phyloP scores from a whole-genome alignment of 2,888 invertebrate genomes.

The Sabatieria punctata region DNA sequence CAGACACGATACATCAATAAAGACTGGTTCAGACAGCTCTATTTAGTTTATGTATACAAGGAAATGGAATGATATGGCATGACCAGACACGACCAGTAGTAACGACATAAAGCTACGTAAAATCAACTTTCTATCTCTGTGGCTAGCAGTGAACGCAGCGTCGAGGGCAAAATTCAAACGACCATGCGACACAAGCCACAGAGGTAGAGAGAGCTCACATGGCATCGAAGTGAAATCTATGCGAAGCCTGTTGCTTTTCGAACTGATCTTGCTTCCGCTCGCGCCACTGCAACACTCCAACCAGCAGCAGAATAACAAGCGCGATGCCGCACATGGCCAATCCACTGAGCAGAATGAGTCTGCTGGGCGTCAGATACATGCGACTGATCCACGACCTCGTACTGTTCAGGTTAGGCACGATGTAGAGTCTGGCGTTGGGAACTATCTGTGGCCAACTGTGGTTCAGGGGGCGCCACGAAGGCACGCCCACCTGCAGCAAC shows the following conservation, averaged over 20 bases:
- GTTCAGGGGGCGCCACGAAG: constrained; percentile 16
- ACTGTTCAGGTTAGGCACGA: constrained; percentile 58
- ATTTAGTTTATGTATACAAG: no score
- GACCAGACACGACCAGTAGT: no score
- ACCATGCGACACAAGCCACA: no score
- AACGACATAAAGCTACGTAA: no score
- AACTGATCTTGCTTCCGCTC: constrained; percentile 23
- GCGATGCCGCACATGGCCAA: constrained; percentile 17
- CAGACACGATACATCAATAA: no score
- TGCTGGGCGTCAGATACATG: constrained; percentile 27
- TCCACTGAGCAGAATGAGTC: constrained; percentile 20
- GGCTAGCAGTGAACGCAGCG: no score
- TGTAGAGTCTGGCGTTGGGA: constrained; percentile 90
- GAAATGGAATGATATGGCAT: no score
- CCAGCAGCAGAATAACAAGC: constrained; percentile 21
- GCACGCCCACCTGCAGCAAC: constrained; percentile 54
- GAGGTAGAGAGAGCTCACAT: no score
- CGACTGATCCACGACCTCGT: constrained; percentile 20
- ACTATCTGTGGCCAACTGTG: constrained; percentile 76
- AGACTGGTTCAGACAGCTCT: no score
- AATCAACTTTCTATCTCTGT: no score
- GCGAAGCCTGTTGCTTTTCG: constrained; percentile 25
- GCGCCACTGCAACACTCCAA: constrained; percentile 21
- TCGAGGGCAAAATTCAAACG: no score
- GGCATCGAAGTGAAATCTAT: constrained; percentile 31